Evolutionary conservation across 2,888 invertebrate genomes (phyloP).

Genomic region (Camptogramma bilineatum): DNA sequence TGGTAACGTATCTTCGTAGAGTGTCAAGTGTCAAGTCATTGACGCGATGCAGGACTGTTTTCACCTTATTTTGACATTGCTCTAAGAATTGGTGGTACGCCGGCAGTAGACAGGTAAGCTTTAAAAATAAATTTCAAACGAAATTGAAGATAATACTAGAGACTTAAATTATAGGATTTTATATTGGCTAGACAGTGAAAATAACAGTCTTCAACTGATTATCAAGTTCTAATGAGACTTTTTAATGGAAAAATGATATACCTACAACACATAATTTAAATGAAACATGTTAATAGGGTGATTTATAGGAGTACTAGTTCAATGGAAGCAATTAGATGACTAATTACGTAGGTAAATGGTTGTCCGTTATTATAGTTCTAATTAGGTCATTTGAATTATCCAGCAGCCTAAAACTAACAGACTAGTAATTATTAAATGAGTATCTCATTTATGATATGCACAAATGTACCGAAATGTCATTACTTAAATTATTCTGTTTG

Average conservation of each 20-base stretch:
- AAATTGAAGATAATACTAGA: too few relatives aligned
- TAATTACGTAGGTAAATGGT: slow-evolving; percentile 13
- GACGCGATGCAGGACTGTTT: too few relatives aligned
- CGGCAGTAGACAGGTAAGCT: too few relatives aligned
- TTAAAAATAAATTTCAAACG: too few relatives aligned
- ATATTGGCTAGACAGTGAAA: neutral
- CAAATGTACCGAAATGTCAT: neutral
- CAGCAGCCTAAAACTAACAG: slow-evolving; percentile 6
- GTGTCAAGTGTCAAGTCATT: too few relatives aligned
- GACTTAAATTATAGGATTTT: too few relatives aligned
- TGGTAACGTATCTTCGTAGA: too few relatives aligned
- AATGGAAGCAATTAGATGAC: slow-evolving; percentile 11
- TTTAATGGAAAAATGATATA: neutral
- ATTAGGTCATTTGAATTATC: slow-evolving; percentile 22
- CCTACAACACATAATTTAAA: neutral
- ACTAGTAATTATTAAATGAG: slow-evolving; percentile 7
- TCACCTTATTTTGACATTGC: too few relatives aligned
- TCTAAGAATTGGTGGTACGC: too few relatives aligned
- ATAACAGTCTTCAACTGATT: neutral
- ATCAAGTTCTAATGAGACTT: neutral
- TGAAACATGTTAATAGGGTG: neutral
- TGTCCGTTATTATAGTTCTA: slow-evolving; percentile 15
- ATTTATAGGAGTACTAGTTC: slow-evolving; percentile 9
- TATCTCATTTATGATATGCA: neutral
- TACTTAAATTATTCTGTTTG: neutral